Evolutionary conservation across 2,113 vertebrate genomes (phyloP), one percentile per base, ranked within the genome.

Genomic region (Nannobrachium achirus): DNA sequence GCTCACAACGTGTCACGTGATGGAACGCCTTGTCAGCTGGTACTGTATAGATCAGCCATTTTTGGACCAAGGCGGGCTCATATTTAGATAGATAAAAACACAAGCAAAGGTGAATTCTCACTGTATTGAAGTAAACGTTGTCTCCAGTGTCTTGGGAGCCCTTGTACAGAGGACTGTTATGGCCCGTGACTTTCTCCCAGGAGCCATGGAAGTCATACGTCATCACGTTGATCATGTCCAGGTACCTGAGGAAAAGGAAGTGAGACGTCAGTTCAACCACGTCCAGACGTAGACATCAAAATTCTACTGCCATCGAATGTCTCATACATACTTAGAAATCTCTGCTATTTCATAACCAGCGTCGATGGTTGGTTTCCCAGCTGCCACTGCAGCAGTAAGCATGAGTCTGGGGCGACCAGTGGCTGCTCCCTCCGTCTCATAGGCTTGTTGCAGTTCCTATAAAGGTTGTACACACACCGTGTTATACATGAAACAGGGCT

Each of bases 211-310:
- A 89, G 72, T 95, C 94, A 13, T 95, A 95, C 0, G 93, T 91
- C 94, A 95, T 93, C 20, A 95, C 88, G 71, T 86, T 95, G 57
- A 94, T 83, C 57, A 95, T 93, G 66, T 95, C 92, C 46, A 94
- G 55, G 70, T 80, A 80, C 73, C 95, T 94, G 60, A 61, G n/a
- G n/a, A 51, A 39, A 73, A 9, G 46, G 8, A 71, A 3, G 6
- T 41, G 10, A 51, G 7, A 10, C 53, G 25, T 1, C 44, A 1
- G 0, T 19, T 72, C 6, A 63, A 6, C 1, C 42, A 61, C 73
- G 67, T n/a, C 39, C 1, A 9, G 41, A 13, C 18, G 10, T 20
- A 19, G 16, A 52, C n/a, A 49, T 18, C 4, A 0, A 2, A 9
- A 57, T 14, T 0, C 14, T 0, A 9, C 64, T 0, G 1, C 1